Evolutionary conservation across 2,797 vertebrate genomes (phyloP).

Genomic region (Molossus molossus): DNA sequence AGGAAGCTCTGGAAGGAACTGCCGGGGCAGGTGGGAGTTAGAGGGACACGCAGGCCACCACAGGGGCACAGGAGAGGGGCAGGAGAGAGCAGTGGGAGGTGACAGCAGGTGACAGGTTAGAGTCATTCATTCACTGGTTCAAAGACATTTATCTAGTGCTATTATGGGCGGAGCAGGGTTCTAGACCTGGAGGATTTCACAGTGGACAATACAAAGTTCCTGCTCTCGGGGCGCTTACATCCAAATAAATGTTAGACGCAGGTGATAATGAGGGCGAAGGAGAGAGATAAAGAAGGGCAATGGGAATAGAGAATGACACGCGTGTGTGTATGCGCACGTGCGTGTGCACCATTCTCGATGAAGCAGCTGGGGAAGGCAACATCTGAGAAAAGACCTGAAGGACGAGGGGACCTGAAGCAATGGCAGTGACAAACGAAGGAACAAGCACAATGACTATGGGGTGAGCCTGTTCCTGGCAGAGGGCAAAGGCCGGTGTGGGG

Average conservation of each 20-base stretch:
- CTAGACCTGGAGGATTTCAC: neutral
- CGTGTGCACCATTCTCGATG: accelerated
- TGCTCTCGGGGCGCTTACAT: neutral
- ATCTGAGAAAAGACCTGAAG: neutral
- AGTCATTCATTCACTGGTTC: neutral
- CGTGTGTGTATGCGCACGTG: accelerated
- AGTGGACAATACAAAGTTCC: neutral
- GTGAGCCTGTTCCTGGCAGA: accelerated
- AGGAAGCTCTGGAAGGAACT: neutral
- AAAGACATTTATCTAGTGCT: neutral
- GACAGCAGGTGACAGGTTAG: neutral
- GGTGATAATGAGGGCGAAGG: neutral
- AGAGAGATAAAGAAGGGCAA: neutral
- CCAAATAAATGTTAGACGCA: neutral
- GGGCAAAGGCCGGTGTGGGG: accelerated
- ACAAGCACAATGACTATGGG: accelerated
- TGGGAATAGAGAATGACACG: accelerated
- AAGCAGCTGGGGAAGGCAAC: neutral
- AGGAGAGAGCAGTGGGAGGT: neutral
- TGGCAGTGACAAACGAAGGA: accelerated
- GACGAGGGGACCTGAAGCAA: neutral
- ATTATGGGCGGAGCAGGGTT: neutral
- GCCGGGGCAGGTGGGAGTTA: neutral
- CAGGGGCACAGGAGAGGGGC: neutral
- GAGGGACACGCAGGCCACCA: accelerated